phyloP scores from a whole-genome alignment of 2,113 vertebrate species.

The Apeltes quadracus region DNA sequence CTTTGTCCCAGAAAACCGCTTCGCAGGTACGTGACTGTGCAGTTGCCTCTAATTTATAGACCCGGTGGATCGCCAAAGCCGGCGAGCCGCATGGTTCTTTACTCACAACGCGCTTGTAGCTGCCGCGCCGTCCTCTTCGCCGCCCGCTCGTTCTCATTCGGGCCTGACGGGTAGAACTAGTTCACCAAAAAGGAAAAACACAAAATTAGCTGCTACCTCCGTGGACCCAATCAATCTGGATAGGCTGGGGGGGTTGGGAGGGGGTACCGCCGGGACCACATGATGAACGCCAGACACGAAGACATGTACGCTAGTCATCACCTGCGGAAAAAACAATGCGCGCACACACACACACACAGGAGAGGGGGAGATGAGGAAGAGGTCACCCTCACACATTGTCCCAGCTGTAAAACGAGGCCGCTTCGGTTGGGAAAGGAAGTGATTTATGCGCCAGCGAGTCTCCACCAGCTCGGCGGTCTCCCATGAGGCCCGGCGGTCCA shows the following conservation, averaged over 20 bases:
- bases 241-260: constrained; percentile 24
- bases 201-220: constrained; percentile 71
- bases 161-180: constrained; percentile 70
- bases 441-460: constrained; percentile 68
- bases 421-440: constrained; percentile 61
- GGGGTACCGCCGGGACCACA: constrained; percentile 48
- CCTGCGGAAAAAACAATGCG: constrained; percentile 56
- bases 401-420: constrained; percentile 63
- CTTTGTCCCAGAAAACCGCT: constrained; percentile 49
- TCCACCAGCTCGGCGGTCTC: constrained; percentile 39
- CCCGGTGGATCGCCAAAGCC: constrained; percentile 45
- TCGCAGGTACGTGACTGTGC: constrained; percentile 33
- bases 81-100: constrained; percentile 58
- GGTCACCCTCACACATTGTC: constrained; percentile 66
- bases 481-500: constrained; percentile 62
- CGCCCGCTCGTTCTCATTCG: constrained; percentile 55
- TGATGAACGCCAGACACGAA: constrained; percentile 34
- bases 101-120: constrained; percentile 23
- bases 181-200: constrained; percentile 61
- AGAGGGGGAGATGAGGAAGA: constrained; percentile 7
- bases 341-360: neutral
- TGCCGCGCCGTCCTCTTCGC: constrained; percentile 43
- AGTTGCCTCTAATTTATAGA: constrained; percentile 53
- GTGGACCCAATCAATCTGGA: constrained; percentile 64
- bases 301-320: constrained; percentile 20